These are phyloP conservation scores for Helobdella robusta DNA, from an alignment of 2,888 invertebrate genomes.

Conservation along the genomic window DNA sequence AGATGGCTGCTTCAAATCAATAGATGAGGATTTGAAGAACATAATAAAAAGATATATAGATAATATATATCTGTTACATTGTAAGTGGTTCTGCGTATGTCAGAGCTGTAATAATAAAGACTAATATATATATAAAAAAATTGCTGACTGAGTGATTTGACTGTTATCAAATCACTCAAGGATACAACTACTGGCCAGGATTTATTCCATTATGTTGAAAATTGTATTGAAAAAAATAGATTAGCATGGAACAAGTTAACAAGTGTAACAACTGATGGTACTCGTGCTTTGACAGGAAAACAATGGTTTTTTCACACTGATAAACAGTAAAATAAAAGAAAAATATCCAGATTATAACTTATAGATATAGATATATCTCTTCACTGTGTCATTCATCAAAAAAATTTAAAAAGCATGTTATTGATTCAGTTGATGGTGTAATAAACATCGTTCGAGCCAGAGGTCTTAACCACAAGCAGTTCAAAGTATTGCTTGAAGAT, in stretches of 20 bases:
- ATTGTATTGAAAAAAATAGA: not conserved
- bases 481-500: not conserved
- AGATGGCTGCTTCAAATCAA: no score
- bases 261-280: not conserved
- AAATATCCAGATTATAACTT: not conserved
- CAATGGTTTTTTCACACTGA: not conserved
- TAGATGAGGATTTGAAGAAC: no score
- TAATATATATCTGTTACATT: no score
- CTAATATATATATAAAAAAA: no score
- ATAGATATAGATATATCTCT: no score
- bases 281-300: not conserved
- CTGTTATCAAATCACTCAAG: not conserved
- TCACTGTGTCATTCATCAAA: no score
- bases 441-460: not conserved
- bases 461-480: not conserved
- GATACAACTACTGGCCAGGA: not conserved
- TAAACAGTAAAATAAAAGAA: not conserved
- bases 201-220: not conserved
- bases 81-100: no score
- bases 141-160: not conserved
- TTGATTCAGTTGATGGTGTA: not conserved
- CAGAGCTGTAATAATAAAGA: no score
- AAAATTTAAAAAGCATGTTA: not conserved
- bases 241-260: not conserved
- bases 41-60: no score